Base-by-base conservation (phyloP, 2,113 vertebrate genomes). In the Tauraco erythrolophus region DNA sequence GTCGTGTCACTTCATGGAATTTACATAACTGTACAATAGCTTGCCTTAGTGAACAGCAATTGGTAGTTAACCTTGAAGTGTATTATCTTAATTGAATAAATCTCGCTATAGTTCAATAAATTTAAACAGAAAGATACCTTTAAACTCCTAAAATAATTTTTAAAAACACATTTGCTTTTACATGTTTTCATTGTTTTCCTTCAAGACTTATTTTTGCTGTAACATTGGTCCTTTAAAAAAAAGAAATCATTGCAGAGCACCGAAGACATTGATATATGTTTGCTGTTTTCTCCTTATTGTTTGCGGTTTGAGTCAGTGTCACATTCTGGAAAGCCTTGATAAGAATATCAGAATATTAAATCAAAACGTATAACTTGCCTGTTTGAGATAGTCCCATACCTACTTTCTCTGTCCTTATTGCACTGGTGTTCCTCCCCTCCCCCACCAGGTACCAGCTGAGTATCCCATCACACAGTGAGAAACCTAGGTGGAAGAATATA, bases 21-120 rank as follows among this genome's bases (percentile, higher is more conserved):
- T 98, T 98, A 98, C 98, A 98, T 98, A 98, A 97, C 97, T 96
- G 96, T 98, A 98, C 98, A 98, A 98, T 98, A 98, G 98, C 97
- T 98, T 98, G 98, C 97, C 97, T 98, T 98, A 98, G 97, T 98
- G 98, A 98, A 98, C 98, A 98, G 97, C 98, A 98, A 98, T 98
- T 98, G 98, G 97, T 98, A 98, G 98, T 98, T 98, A 98, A 98
- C 98, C 98, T 98, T 98, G 98, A 98, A 98, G 97, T 89, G 94
- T 98, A 97, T 98, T 98, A 98, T 98, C 98, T 98, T 98, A 98
- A 98, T 98, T 98, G 98, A 98, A 97, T 97, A 98, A 98, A 98
- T 98, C 97, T 98, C 97, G 98, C 98, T 98, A 97, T 97, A 96
- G 97, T 97, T 98, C 95, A 98, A 98, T 97, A 97, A 96, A 98